These are phyloP conservation scores for Paragorgia papillata DNA, from an alignment of 92 coral and sea anemone species.

Conservation along the genomic window DNA sequence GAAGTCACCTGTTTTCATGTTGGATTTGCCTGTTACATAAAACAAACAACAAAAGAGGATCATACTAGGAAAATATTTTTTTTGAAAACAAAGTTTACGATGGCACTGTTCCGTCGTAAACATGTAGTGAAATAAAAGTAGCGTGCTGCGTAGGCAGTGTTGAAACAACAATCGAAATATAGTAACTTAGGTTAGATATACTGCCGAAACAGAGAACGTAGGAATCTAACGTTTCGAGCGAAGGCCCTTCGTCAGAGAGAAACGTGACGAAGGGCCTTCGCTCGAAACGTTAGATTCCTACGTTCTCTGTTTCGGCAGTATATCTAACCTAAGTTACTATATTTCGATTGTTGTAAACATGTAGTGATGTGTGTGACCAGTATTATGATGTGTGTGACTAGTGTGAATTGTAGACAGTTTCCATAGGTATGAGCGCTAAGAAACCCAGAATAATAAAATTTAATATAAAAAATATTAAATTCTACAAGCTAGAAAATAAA, in stretches of 20 bases:
- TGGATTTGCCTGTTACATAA: background rate
- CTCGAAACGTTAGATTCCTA: too few species aligned
- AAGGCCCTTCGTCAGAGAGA: too few species aligned
- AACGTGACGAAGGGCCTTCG: too few species aligned
- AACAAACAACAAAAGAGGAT: conserved; percentile 1
- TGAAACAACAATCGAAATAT: too few species aligned
- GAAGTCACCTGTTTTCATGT: conserved; percentile 20
- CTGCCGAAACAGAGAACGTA: too few species aligned
- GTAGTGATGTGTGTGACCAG: conserved; percentile 27
- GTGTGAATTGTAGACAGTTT: conserved; percentile 15
- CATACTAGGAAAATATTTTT: background rate
- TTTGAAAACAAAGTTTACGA: background rate
- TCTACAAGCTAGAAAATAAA: background rate
- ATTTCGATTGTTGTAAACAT: too few species aligned
- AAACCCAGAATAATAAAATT: background rate
- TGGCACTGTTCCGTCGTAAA: background rate
- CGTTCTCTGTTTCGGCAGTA: too few species aligned
- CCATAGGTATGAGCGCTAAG: background rate
- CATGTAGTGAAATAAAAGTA: too few species aligned
- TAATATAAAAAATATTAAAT: background rate
- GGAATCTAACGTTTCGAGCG: too few species aligned
- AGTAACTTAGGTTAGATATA: too few species aligned
- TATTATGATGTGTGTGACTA: conserved; percentile 26
- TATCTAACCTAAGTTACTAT: too few species aligned
- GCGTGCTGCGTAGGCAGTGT: too few species aligned